Conservation (phyloP, 2,888 invertebrate species). For the Micoletzkya japonica region DNA sequence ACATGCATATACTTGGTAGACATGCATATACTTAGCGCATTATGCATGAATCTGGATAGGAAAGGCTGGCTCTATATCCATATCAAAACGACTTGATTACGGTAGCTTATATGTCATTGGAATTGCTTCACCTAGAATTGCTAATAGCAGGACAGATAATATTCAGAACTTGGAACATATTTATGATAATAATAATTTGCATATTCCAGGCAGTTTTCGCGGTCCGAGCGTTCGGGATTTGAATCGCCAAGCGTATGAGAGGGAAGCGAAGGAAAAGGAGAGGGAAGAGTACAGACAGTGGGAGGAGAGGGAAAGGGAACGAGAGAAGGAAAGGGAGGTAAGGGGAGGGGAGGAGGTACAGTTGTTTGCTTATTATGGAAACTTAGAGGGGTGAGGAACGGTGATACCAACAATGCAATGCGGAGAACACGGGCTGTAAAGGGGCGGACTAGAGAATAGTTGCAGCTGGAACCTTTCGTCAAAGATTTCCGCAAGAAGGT, state of each 20-base stretch:
- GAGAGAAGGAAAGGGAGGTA: not conserved
- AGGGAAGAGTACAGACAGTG: slow-evolving; percentile 39
- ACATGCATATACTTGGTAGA: no score
- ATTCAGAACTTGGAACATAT: no score
- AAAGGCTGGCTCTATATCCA: no score
- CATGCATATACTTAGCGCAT: no score
- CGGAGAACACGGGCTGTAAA: not conserved
- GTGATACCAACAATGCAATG: not conserved
- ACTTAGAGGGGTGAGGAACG: no score
- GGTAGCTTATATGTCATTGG: no score
- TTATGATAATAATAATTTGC: no score
- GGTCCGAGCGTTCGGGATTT: slow-evolving; percentile 30
- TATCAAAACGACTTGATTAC: no score
- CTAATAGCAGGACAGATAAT: no score
- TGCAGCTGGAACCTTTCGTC: slow-evolving; percentile 20
- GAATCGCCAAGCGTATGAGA: slow-evolving; percentile 40
- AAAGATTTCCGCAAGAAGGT: slow-evolving; percentile 24
- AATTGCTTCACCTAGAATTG: no score
- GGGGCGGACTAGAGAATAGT: not conserved
- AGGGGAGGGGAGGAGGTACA: not conserved
- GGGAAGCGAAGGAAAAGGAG: slow-evolving; percentile 44
- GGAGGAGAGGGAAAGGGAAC: slow-evolving; percentile 34
- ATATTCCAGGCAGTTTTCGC: slow-evolving; percentile 15
- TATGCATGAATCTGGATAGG: no score
- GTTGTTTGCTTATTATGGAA: not conserved